Base-by-base conservation (phyloP, 2,113 vertebrate genomes). In the Tupaia tana region DNA sequence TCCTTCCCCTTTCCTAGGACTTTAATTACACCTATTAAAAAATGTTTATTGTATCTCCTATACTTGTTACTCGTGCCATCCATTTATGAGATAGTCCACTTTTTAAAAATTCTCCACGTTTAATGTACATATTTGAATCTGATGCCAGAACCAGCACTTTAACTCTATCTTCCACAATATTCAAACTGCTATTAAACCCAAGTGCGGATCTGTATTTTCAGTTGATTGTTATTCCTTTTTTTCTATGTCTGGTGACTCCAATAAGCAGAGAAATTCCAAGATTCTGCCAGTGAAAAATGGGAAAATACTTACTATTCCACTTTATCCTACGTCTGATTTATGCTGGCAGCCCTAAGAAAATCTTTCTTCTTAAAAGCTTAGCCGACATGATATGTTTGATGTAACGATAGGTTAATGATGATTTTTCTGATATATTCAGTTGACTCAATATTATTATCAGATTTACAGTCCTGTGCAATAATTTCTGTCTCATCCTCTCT, bases 31-130 rank as follows among this genome's bases (percentile, higher is more conserved):
- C 3, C 4, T 71, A 9, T 66, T 66, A 54, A 25, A 52, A 90
- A 31, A 31, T 9, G 5, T 31, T 61, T 27, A 7, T n/a, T 80
- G 9, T 22, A n/a, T 59, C 22, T 80, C 27, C 16, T 22, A 12
- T 56, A n/a, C 12, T 4, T 54, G 0, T 34, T 29, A 64, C 12
- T 1, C 2, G 2, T 22, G 25, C 6, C 9, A 54, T 22, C 7
- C 16, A 63, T 56, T 93, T 78, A 87, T 6, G 56, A 27, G 22
- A 67, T 73, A 70, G 56, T 59, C 2, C 6, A 73, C 13, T 87
- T 94, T n/a, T 25, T n/a, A 56, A 77, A 63, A 29, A 24, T 9
- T 20, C 0, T 24, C 9, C 5, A 66, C 59, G 11, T 34, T 87
- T 81, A 84, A 80, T 24, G 11, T 54, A 73, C 16, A 20, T 9